phyloP scores from a whole-genome alignment of 2,113 vertebrate species.

The Pseudopipra pipra region DNA sequence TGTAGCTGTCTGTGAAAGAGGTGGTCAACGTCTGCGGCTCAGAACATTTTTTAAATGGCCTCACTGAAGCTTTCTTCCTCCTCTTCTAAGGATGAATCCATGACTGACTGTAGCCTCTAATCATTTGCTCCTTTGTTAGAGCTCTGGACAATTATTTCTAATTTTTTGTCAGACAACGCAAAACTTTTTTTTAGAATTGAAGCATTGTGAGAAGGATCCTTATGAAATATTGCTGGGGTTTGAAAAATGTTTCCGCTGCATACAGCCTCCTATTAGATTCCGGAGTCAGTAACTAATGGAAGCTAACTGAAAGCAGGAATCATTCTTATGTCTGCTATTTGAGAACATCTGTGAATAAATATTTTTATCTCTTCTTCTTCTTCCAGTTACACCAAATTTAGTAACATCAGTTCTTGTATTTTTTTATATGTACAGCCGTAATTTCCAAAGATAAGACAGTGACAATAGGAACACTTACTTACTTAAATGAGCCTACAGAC shows the following conservation, averaged over 20 bases:
- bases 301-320: not conserved
- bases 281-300: not conserved
- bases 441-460: not conserved
- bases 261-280: not conserved
- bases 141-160: not conserved
- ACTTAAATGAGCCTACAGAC: not conserved
- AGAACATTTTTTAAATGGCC: not conserved
- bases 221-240: not conserved
- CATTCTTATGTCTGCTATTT: not conserved
- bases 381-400: conserved; percentile 10
- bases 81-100: not conserved
- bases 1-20: not conserved
- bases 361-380: conserved; percentile 30
- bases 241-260: not conserved
- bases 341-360: conserved; percentile 31
- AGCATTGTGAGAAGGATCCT: not conserved
- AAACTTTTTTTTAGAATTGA: not conserved
- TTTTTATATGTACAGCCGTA: not conserved
- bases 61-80: not conserved
- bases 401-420: conserved; percentile 1
- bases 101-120: not conserved
- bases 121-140: not conserved
- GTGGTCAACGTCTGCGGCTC: not conserved
- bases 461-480: not conserved
- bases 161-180: not conserved